Evolutionary conservation across 2,888 invertebrate genomes (phyloP), one percentile per base, ranked within the genome.

Genomic region (Microplitis manilae): DNA sequence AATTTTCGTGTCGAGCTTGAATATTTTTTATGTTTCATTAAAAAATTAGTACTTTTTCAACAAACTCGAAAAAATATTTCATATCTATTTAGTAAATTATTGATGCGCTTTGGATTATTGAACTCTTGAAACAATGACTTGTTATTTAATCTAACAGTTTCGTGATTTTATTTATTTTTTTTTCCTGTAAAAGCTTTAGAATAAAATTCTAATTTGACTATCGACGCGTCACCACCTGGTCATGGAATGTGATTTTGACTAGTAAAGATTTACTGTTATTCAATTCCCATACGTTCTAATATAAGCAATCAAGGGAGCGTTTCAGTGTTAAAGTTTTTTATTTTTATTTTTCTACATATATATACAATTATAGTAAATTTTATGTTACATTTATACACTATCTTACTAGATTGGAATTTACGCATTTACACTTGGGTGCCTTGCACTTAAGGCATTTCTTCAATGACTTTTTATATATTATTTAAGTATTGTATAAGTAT

Each of bases 191-290:
- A 62, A 62, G 20, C n/a, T 62, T 62, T 15, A 17, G 17, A 68
- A 65, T 38, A 65, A n/a, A 74, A 50, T 73, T 73, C 70, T 59
- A 74, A 77, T 77, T 73, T 64, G 70, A 77, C 77, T 74, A 77
- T 77, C 77, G 77, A 77, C 70, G 70, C 73, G 73, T 77, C 73
- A 73, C 77, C 73, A 73, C 73, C 77, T 64, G 73, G 77, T 77
- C 77, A 77, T 77, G 77, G 77, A 65, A 60, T 68, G 69, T 77
- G 77, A 73, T 40, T 77, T 70, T 74, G 77, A 73, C 73, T 73
- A 65, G 77, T 69, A 40, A 39, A 64, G 73, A 77, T 77, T 77
- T 77, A 77, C 77, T 77, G 77, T 77, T 77, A 77, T 62, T 68
- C 68, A 69, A 73, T 73, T 50, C 39, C 69, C 68, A 73, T 73